Evolutionary conservation across 1,140 invertebrate species (phyloP), one percentile per base, ranked within the genome.

Genomic region (Plodia interpunctella): DNA sequence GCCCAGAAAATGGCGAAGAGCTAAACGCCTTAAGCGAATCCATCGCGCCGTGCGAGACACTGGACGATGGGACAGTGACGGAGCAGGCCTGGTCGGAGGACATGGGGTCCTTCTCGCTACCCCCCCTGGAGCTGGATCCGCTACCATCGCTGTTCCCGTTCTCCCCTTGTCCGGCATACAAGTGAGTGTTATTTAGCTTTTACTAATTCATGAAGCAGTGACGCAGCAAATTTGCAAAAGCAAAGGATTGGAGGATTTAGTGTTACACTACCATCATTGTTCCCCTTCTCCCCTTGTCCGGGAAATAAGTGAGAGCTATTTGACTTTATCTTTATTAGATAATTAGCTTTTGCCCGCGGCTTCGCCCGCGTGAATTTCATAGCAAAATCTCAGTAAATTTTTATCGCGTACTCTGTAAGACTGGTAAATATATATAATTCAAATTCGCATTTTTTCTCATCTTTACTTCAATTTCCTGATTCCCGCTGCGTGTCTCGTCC

Each of bases 61-160:
- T 81, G n/a, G 78, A 51, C n/a, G 60, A 73, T 44, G 80, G 35
- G 3, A 30, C 20, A 79, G 76, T 76, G 74, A 74, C 58, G 65
- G 76, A 72, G 74, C 25, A 90, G 81, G 73, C 91, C 69, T 94
- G 94, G 92, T 88, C 91, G 35, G 94, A 95, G 83, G 95, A 96
- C 72, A 95, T 96, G 94, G 94, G 93, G 25, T 94, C 94, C 18
- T 96, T 96, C 83, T 94, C 94, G 0, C 78, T 96, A 51, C 93
- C 94, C 44, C 92, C 94, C 1, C 86, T 96, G 51, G 95, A 96
- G 70, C 87, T 96, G 68, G 95, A 96, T 71, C 95, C 95, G 5
- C 76, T 95, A 50, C 94, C 94, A 49, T 92, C 93, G 76, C 80
- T 96, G 11, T 94, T 94, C 74, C 93, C 93, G 5, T 94, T 95